Evolutionary conservation across 2,797 vertebrate genomes (phyloP).

Genomic region (Luscinia megarhynchos): DNA sequence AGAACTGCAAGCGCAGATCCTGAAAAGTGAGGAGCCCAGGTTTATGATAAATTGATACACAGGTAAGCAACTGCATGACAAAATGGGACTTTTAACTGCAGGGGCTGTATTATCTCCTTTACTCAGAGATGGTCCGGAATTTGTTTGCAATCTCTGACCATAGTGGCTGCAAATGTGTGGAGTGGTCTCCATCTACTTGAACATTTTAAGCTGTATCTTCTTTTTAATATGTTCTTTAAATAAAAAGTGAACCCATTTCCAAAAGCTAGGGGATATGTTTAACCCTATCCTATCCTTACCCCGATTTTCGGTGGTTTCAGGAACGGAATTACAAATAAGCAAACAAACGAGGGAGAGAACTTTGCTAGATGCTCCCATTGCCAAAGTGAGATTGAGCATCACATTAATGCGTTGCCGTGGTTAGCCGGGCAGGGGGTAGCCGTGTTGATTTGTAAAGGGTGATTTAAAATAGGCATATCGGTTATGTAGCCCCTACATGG

Average conservation of each 20-base stretch:
- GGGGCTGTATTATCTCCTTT: conserved; percentile 84
- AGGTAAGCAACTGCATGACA: conserved; percentile 98
- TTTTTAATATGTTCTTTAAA: conserved; percentile 69
- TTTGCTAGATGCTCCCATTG: conserved; percentile 82
- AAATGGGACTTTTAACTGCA: conserved; percentile 91
- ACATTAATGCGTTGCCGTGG: conserved; percentile 90
- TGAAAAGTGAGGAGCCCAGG: conserved; percentile 86
- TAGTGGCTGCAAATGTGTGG: conserved; percentile 81
- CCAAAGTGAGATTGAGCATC: conserved; percentile 89
- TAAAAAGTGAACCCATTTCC: conserved; percentile 68
- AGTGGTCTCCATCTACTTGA: conserved; percentile 61
- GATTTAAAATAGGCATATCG: conserved; percentile 79
- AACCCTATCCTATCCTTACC: conserved; percentile 64
- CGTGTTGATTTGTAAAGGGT: conserved; percentile 84
- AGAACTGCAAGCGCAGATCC: conserved; percentile 86
- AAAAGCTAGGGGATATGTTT: conserved; percentile 77
- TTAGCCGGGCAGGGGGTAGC: conserved; percentile 80
- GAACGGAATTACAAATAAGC: conserved; percentile 71
- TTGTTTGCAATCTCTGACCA: conserved; percentile 86
- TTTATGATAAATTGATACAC: conserved; percentile 97
- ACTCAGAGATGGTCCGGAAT: conserved; percentile 85
- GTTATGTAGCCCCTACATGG: conserved; percentile 41
- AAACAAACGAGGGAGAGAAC: conserved; percentile 56
- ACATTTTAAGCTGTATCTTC: conserved; percentile 55
- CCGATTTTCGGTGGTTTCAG: conserved; percentile 74